phyloP scores from a whole-genome alignment of 2,888 invertebrate species.

The Latrodectus elegans region DNA sequence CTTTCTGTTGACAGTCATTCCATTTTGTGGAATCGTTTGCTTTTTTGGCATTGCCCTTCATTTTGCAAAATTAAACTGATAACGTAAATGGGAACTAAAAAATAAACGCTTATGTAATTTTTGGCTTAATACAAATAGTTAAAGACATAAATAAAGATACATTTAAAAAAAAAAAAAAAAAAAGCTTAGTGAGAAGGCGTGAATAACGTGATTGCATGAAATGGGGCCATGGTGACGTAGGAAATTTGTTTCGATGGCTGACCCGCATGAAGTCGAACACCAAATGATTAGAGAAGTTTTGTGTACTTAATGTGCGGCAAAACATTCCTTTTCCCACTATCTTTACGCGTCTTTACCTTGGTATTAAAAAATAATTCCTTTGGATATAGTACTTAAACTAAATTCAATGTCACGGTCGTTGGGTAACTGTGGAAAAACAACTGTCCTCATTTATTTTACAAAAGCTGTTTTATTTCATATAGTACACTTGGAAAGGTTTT shows the following conservation, averaged over 20 bases:
- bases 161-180: too few species aligned
- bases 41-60: too few species aligned
- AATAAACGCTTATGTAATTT: too few species aligned
- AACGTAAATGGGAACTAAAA: too few species aligned
- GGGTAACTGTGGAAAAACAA: background rate
- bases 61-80: too few species aligned
- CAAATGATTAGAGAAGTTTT: background rate
- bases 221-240: background rate
- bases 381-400: background rate
- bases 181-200: background rate
- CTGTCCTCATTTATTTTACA: background rate
- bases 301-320: background rate
- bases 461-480: background rate
- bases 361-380: background rate
- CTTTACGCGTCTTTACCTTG: background rate
- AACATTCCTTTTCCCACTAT: background rate
- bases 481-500: too few species aligned
- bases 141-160: too few species aligned
- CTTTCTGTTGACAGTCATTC: background rate
- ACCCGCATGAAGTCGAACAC: background rate
- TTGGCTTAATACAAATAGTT: too few species aligned
- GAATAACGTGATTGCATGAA: background rate
- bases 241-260: background rate
- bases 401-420: slow-evolving; percentile 3
- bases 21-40: too few species aligned